Evolutionary conservation across 1,140 invertebrate genomes (phyloP).

Genomic region (Formica exsecta): DNA sequence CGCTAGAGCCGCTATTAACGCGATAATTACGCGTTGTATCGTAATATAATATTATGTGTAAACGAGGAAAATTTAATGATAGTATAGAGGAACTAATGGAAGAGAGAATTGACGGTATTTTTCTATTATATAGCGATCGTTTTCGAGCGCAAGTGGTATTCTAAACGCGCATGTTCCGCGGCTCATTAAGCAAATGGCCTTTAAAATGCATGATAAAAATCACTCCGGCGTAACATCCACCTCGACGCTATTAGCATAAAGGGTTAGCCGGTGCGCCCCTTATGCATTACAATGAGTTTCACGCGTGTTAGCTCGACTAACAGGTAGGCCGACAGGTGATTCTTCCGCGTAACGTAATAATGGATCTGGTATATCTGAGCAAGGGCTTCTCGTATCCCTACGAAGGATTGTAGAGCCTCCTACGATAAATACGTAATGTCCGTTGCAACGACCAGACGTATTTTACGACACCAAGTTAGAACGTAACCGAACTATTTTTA

Average conservation of each 20-base stretch:
- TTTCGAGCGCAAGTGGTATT: constrained; percentile 30
- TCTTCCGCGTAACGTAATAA: constrained; percentile 53
- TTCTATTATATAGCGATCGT: background rate
- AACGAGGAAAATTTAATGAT: constrained; percentile 10
- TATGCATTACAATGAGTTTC: constrained; percentile 74
- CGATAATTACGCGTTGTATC: background rate
- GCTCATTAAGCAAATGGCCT: constrained; percentile 80
- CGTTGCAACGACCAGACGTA: background rate
- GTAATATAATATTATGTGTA: constrained; percentile 33
- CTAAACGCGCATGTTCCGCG: constrained; percentile 70
- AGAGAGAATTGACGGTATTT: constrained; percentile 6
- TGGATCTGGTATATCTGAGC: constrained; percentile 42
- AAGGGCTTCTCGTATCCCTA: background rate
- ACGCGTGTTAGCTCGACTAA: constrained; percentile 69
- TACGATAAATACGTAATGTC: constrained; percentile 26
- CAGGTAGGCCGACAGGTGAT: constrained; percentile 68
- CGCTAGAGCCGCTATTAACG: background rate
- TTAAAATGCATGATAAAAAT: constrained; percentile 78
- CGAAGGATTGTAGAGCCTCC: constrained; percentile 15
- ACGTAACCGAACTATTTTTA: background rate
- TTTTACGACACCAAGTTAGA: background rate
- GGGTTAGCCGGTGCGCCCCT: constrained; percentile 67
- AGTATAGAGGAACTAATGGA: constrained; percentile 6
- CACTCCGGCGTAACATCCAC: constrained; percentile 65
- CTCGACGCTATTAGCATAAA: constrained; percentile 76